phyloP scores from a whole-genome alignment of 2,797 vertebrate species.

The Odontamblyopus lacepedii region DNA sequence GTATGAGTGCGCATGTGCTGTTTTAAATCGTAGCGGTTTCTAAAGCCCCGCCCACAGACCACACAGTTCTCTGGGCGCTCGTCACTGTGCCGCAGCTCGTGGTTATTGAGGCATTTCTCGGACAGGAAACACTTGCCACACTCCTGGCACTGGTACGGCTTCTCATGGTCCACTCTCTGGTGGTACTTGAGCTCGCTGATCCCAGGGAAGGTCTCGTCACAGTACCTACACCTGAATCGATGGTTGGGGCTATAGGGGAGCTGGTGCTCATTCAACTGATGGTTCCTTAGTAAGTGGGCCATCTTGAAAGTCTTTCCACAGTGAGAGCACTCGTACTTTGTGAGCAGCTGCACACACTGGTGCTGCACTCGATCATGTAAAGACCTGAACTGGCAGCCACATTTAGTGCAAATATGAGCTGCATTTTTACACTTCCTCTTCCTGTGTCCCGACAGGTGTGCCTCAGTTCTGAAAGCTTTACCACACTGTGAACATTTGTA shows the following conservation, averaged over 20 bases:
- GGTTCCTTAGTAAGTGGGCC: conserved; percentile 74
- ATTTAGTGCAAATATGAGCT: conserved; percentile 72
- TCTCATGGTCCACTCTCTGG: conserved; percentile 73
- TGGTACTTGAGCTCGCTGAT: conserved; percentile 78
- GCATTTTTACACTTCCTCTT: conserved; percentile 76
- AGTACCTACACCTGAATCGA: conserved; percentile 75
- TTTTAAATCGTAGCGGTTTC: conserved; percentile 75
- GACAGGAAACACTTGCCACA: conserved; percentile 78
- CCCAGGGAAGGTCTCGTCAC: conserved; percentile 73
- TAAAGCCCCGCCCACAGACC: conserved; percentile 71
- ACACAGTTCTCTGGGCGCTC: conserved; percentile 70
- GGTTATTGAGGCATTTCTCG: conserved; percentile 72
- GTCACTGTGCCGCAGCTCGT: conserved; percentile 74
- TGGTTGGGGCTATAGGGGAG: conserved; percentile 76
- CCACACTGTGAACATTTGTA: conserved; percentile 77
- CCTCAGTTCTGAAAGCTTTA: conserved; percentile 73
- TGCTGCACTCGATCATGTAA: conserved; percentile 67
- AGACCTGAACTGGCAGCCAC: conserved; percentile 71
- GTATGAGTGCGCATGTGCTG: conserved; percentile 78
- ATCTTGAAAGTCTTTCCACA: conserved; percentile 76
- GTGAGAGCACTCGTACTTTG: conserved; percentile 73
- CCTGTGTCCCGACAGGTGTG: conserved; percentile 72
- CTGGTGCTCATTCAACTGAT: conserved; percentile 76
- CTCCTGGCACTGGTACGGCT: conserved; percentile 74
- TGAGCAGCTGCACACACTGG: conserved; percentile 72